phyloP scores from a whole-genome alignment of 2,113 vertebrate genomes.

The Sakesphorus luctuosus region DNA sequence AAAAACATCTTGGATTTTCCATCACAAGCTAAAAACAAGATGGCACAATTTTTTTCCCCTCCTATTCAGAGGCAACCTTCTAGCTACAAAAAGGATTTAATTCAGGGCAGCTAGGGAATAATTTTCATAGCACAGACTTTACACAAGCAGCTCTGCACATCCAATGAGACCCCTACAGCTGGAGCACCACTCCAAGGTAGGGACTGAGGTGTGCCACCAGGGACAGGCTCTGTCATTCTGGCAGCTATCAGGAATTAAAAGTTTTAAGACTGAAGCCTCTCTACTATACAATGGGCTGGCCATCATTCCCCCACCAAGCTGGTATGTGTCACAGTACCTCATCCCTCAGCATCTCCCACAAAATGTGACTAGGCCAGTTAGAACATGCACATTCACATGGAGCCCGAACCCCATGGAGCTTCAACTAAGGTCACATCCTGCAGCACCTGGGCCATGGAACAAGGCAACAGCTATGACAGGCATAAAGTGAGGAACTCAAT shows the following conservation, averaged over 20 bases:
- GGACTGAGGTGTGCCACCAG: accelerated
- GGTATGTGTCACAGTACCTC: not conserved
- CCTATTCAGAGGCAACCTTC: not conserved
- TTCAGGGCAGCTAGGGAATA: not conserved
- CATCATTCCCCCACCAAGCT: not conserved
- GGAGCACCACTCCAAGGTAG: not conserved
- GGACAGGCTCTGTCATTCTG: not conserved
- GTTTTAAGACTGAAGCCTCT: not conserved
- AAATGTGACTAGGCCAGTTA: not conserved
- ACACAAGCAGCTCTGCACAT: not conserved
- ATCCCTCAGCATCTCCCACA: not conserved
- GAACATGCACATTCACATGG: not conserved
- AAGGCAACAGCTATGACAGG: not conserved
- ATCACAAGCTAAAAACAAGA: not conserved
- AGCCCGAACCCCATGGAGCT: not conserved
- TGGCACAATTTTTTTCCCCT: accelerated
- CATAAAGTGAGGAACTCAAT: not conserved
- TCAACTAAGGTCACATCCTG: not conserved
- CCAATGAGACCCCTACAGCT: not conserved
- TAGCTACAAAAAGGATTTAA: not conserved
- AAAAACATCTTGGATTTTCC: not conserved
- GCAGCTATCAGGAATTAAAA: not conserved
- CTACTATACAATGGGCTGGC: not conserved
- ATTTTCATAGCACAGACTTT: not conserved
- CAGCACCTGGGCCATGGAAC: not conserved